Evolutionary conservation across 2,797 vertebrate genomes (phyloP).

Genomic region (Champsocephalus esox): DNA sequence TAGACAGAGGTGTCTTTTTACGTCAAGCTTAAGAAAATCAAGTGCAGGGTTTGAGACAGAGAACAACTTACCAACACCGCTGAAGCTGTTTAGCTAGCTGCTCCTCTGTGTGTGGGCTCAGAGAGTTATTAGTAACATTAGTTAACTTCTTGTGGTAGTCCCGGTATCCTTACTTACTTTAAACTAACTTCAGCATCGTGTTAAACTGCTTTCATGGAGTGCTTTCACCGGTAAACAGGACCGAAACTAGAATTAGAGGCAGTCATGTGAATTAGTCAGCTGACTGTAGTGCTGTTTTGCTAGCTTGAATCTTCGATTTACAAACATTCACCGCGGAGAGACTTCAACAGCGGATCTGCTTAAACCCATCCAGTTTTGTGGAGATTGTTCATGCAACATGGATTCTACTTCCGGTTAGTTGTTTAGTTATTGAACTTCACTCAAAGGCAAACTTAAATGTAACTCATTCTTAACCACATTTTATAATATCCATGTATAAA

Average conservation of each 20-base stretch:
- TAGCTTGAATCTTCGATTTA: not conserved
- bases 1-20: not conserved
- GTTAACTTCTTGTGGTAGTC: not conserved
- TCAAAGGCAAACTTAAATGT: not conserved
- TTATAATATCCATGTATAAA: too few relatives aligned
- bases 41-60: fast-evolving
- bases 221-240: slow-evolving; percentile 9
- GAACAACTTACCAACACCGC: slow-evolving; percentile 52
- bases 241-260: slow-evolving; percentile 15
- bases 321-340: not conserved
- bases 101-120: slow-evolving; percentile 31
- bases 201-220: not conserved
- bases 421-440: not conserved
- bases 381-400: fast-evolving
- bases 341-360: fast-evolving
- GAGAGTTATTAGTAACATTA: slow-evolving; percentile 8
- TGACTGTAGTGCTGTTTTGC: slow-evolving; percentile 49
- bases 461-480: not conserved
- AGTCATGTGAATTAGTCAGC: slow-evolving; percentile 84
- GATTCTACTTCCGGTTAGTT: not conserved
- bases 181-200: not conserved
- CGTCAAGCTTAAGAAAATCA: not conserved
- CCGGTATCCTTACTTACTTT: not conserved
- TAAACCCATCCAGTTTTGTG: not conserved
- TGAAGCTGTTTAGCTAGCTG: slow-evolving; percentile 30